A percentile compares a stretch with the other conserved stretches of the same genome.
Conservation (phyloP, 2,888 invertebrate species). For the Piscicola geometra region DNA sequence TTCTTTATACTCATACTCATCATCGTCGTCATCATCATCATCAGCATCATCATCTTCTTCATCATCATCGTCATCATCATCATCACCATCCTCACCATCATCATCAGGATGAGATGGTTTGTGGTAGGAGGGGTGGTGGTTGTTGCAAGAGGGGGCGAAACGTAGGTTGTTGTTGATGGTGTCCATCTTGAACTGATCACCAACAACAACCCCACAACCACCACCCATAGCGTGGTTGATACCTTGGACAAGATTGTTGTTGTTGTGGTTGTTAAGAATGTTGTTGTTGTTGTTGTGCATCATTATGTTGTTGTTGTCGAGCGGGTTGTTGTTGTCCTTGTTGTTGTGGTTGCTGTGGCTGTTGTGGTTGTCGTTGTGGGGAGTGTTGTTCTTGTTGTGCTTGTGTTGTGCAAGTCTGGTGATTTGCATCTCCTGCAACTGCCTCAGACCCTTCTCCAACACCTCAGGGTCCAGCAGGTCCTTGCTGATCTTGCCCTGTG, state of each 20-base stretch:
- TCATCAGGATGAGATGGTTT: neutral
- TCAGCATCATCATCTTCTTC: constrained; percentile 18
- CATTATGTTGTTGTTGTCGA: neutral
- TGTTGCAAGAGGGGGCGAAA: neutral
- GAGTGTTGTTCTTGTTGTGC: neutral
- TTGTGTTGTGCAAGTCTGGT: constrained; percentile 19
- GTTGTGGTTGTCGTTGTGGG: neutral
- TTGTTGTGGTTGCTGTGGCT: neutral
- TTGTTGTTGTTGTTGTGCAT: neutral
- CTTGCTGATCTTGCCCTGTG: neutral
- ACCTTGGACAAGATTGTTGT: too few relatives aligned
- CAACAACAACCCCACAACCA: neutral
- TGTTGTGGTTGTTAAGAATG: neutral
- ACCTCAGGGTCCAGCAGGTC: constrained; percentile 21
- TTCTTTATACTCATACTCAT: neutral
- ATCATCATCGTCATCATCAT: constrained; percentile 15
- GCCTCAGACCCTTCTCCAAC: constrained; percentile 29
- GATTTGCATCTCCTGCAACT: constrained; percentile 27
- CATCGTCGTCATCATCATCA: neutral
- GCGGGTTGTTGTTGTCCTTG: neutral
- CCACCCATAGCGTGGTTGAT: neutral
- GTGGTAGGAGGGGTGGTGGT: neutral
- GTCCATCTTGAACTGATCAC: too few relatives aligned
- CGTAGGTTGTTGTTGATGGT: constrained; percentile 20
- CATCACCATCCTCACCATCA: neutral